Base-by-base conservation (phyloP, 2,113 vertebrate genomes). In the Hassar affinis region DNA sequence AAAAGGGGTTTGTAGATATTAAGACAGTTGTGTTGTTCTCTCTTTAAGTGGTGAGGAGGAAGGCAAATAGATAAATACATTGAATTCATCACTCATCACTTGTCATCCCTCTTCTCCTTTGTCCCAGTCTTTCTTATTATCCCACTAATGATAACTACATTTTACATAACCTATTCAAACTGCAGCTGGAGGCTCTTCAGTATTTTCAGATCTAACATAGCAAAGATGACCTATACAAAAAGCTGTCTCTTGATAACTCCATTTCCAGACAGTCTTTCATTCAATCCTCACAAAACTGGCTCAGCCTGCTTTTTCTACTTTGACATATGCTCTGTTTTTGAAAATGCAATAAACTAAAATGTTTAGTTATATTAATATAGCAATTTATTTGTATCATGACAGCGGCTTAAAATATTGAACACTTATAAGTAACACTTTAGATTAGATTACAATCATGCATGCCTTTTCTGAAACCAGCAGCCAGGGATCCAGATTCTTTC, bases 121-220 rank as follows among this genome's bases (percentile, higher is more conserved):
- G 47, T 83, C n/a, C n/a, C 11, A 30, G 61, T 66, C 62, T 86
- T 47, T 57, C 35, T 68, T 59, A 76, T 69, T 79, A 30, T 38
- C 51, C 38, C 79, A 38, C 81, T 85, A 69, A 87, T 88, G 59
- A 81, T 88, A 84, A 86, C 78, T 72, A 87, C 79, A 84, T 76
- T 79, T 80, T 78, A 68, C 69, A 64, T 78, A 68, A 49, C 84
- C 80, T 82, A 84, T 90, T 88, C 80, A 86, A 71, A 52, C 56
- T 64, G 78, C 88, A 89, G 82, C 87, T 88, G 89, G 79, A 85
- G 61, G 51, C 86, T 81, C 82, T 86, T 57, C 78, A 85, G 66
- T 22, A 64, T 81, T 27, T 56, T 62, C 78, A 22, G 66, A 78
- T 66, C 81, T 68, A 77, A 52, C 56, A 80, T 79, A 66, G 59